phyloP scores from a whole-genome alignment of 2,797 vertebrate genomes.

The Avahi laniger region DNA sequence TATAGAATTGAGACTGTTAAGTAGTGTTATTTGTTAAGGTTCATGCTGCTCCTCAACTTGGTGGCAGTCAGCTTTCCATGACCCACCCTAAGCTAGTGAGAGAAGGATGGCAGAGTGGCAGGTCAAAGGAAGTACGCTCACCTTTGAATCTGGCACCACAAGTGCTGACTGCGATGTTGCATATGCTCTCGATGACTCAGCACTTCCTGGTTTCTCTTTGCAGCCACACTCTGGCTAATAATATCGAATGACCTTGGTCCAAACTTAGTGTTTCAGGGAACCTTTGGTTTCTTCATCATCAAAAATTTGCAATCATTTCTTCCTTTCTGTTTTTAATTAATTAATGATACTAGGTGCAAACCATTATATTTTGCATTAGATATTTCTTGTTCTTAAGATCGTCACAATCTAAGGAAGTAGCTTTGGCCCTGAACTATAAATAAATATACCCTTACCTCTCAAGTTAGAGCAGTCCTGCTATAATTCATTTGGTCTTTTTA shows the following conservation, averaged over 20 bases:
- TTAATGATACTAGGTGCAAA: background rate
- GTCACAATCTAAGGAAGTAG: conserved; percentile 40
- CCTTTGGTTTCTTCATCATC: conserved; percentile 37
- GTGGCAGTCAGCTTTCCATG: background rate
- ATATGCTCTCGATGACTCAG: conserved; percentile 58
- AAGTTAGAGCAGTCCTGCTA: background rate
- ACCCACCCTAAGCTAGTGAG: background rate
- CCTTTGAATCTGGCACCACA: conserved; percentile 60
- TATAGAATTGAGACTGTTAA: background rate
- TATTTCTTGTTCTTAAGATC: conserved; percentile 9
- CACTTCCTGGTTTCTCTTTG: conserved; percentile 62
- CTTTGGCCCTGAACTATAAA: conserved; percentile 44
- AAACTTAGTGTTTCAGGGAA: background rate
- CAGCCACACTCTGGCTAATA: background rate
- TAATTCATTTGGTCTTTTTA: conserved; percentile 19
- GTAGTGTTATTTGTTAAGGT: background rate
- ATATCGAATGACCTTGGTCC: conserved; percentile 44
- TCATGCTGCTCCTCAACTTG: background rate
- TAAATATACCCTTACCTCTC: conserved; percentile 42
- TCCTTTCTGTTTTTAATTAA: background rate
- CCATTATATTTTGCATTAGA: background rate
- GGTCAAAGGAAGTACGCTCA: conserved; percentile 54
- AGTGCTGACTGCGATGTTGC: conserved; percentile 53
- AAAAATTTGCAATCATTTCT: conserved; percentile 31
- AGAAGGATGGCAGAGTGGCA: conserved; percentile 17